phyloP scores from a whole-genome alignment of 2,888 invertebrate genomes.

The Thecocarcelia acutangulata region DNA sequence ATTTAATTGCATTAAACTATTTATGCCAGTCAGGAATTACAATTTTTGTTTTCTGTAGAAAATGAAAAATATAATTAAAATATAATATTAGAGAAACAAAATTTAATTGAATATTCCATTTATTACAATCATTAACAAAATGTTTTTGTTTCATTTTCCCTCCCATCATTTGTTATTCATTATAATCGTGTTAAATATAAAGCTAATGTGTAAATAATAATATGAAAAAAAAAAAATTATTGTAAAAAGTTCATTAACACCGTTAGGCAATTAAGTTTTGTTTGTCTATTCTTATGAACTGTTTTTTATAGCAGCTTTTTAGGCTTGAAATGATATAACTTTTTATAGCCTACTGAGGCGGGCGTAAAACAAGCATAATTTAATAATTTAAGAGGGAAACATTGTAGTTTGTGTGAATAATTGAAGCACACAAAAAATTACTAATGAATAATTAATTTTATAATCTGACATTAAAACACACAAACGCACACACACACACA shows the following conservation, averaged over 20 bases:
- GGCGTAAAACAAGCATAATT: too few relatives aligned
- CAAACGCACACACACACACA: neutral
- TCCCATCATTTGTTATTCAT: constrained; percentile 9
- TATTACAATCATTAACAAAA: constrained; percentile 13
- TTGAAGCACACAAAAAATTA: neutral
- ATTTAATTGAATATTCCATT: neutral
- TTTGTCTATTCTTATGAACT: neutral
- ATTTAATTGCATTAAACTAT: too few relatives aligned
- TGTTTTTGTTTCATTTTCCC: neutral
- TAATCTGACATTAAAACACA: neutral
- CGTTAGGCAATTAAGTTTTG: constrained; percentile 1
- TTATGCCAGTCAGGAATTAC: too few relatives aligned
- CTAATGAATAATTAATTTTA: constrained; percentile 34
- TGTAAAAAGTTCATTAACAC: constrained; percentile 37
- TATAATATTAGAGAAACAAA: too few relatives aligned
- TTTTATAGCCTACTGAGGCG: neutral
- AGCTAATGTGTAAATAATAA: too few relatives aligned
- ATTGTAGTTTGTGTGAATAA: neutral
- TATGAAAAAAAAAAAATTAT: too few relatives aligned
- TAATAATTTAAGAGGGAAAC: too few relatives aligned
- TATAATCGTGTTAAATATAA: constrained; percentile 4
- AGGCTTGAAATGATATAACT: neutral
- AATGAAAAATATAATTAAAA: too few relatives aligned
- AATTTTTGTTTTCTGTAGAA: too few relatives aligned
- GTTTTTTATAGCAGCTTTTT: neutral